Conservation (phyloP, 2,113 vertebrate species). For the Thymallus thymallus region DNA sequence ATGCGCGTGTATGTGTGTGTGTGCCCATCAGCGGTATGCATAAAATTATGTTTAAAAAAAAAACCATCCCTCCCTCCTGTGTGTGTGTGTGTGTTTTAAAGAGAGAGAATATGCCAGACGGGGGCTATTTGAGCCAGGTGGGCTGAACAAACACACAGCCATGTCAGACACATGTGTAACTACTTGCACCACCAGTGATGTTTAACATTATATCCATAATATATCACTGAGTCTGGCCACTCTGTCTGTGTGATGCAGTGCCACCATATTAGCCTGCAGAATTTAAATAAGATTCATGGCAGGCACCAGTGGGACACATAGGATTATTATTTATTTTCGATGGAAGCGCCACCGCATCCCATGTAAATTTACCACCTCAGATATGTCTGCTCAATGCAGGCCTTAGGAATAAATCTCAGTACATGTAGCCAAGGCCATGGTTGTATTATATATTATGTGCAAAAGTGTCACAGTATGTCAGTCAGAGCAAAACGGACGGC, state of each 20-base stretch:
- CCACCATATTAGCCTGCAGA: constrained; percentile 35
- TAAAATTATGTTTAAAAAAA: no score
- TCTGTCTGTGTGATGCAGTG: constrained; percentile 14
- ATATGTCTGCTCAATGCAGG: constrained; percentile 28
- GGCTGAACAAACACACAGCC: constrained; percentile 8
- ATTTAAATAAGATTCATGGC: constrained; percentile 42
- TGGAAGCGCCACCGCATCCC: constrained; percentile 33
- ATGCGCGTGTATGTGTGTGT: not conserved
- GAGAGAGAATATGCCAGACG: not conserved
- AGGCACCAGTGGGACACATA: constrained; percentile 27
- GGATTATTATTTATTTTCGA: constrained; percentile 39
- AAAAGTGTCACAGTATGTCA: not conserved
- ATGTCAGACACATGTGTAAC: constrained; percentile 24
- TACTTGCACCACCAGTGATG: not conserved
- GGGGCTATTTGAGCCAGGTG: not conserved
- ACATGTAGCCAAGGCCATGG: not conserved
- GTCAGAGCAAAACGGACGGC: not conserved
- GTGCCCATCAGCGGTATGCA: no score
- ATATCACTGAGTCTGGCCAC: constrained; percentile 33
- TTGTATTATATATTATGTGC: not conserved
- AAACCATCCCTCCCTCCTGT: no score
- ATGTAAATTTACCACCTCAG: constrained; percentile 30
- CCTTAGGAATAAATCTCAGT: constrained; percentile 44
- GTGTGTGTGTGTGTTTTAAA: not conserved
- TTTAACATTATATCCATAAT: constrained; percentile 21